Conservation (phyloP, 2,797 vertebrate species). For the Hemitrygon akajei region DNA sequence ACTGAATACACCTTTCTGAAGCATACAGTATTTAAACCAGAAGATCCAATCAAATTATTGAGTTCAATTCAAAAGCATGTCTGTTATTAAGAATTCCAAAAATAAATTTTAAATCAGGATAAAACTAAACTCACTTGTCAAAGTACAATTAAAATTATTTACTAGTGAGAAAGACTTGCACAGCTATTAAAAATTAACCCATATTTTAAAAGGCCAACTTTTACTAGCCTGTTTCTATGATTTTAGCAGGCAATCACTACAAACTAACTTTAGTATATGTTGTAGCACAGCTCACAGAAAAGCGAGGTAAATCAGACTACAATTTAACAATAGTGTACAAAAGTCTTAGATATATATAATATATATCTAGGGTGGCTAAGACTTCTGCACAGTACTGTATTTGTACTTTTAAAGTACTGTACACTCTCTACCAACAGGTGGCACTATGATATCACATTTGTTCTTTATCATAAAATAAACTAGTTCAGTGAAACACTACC, state of each 20-base stretch:
- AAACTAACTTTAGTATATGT: neutral
- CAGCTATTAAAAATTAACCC: neutral
- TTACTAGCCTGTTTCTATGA: neutral
- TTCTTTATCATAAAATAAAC: slow-evolving; percentile 44
- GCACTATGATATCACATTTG: slow-evolving; percentile 57
- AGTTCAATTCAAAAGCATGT: neutral
- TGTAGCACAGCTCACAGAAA: neutral
- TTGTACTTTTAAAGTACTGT: neutral
- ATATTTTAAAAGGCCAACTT: neutral
- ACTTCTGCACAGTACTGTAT: too few species aligned
- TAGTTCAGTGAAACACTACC: slow-evolving; percentile 51
- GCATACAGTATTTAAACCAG: neutral
- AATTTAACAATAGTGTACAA: too few species aligned
- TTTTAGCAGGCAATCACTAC: too few species aligned
- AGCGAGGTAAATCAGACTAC: neutral
- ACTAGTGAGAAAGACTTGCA: neutral
- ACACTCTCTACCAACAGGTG: slow-evolving; percentile 55
- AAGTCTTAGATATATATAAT: too few species aligned
- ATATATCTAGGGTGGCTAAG: too few species aligned
- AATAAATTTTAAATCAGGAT: neutral
- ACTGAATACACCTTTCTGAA: neutral
- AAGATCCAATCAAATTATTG: neutral
- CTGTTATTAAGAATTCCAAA: neutral
- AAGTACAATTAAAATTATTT: neutral
- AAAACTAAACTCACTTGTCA: neutral